A percentile compares a stretch with the other conserved stretches of the same genome.
Evolutionary conservation across 2,797 vertebrate species (phyloP).

Genomic region (Chloroceryle amazona): DNA sequence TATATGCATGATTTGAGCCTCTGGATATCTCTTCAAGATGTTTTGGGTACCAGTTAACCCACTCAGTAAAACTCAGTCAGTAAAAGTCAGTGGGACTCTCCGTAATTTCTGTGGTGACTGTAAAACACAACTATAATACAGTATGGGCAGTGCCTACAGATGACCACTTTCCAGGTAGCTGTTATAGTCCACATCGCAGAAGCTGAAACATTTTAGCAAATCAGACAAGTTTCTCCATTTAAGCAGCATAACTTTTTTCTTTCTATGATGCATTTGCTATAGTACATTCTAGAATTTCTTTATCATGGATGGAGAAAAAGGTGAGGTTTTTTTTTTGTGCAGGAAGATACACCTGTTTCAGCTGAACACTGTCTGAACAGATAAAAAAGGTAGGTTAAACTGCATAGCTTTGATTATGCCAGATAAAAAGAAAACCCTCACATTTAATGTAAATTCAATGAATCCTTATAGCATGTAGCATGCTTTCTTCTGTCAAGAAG

Average conservation of each 20-base stretch:
- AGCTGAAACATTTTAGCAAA: background rate
- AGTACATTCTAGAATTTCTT: background rate
- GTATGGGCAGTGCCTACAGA: background rate
- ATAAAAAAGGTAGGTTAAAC: background rate
- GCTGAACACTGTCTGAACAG: background rate
- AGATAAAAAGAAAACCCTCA: background rate
- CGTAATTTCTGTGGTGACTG: background rate
- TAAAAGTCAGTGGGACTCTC: too few relatives aligned
- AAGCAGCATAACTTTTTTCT: background rate
- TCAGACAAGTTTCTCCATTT: background rate
- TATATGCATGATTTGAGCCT: too few relatives aligned
- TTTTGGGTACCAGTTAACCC: background rate
- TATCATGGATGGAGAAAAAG: background rate
- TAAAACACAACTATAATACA: background rate
- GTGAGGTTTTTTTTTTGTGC: background rate
- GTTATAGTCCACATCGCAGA: background rate
- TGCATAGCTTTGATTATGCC: background rate
- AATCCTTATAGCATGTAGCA: background rate
- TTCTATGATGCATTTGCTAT: background rate
- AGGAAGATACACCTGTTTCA: background rate
- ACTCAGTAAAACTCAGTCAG: background rate
- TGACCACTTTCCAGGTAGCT: background rate
- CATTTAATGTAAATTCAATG: background rate
- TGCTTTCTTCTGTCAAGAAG: background rate
- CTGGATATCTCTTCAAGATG: too few relatives aligned